Evolutionary conservation across 2,113 vertebrate species (phyloP), one percentile per base, ranked within the genome.

Genomic region (Chaetodon trifascialis): DNA sequence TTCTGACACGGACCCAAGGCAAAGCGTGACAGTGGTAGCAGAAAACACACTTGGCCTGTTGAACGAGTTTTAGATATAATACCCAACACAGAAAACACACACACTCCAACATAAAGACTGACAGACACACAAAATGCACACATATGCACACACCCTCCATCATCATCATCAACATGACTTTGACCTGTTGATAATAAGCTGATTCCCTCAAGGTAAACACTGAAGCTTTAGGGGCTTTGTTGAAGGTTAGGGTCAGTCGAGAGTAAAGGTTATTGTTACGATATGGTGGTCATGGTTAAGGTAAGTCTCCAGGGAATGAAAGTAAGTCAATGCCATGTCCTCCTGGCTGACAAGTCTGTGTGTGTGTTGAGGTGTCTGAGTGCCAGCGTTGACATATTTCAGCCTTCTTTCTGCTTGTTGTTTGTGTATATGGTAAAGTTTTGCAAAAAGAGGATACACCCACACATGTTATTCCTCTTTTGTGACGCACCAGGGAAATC

Each of bases 11-110:
- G 9, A 4, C 0, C 19, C 0, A 8, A 11, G 38, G 83, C 51
- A 30, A 46, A 63, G 47, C 10, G 5, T 58, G 10, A 56, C 64
- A 49, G 9, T 8, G 25, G 17, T 17, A 3, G 1, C 4, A 23
- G 12, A 16, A 5, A 34, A 2, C 1, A 12, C n/a, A 64, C 68
- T 64, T 3, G 25, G 46, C 91, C 77, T 63, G 86, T 80, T 59
- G 21, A 65, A 63, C 89, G 0, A 68, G 89, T 88, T 84, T 58
- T 7, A 47, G 46, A 67, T 51, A 0, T 46, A 52, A 60, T 79
- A 2, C 10, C 10, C 2, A 6, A 8, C 7, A 51, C 2, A 3
- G 1, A 54, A 25, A 36, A n/a, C 9, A 73, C 15, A 38, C 21
- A 60, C 11, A 25, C 42, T 9, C 1, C 19, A 10, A 19, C 38